phyloP scores from a whole-genome alignment of 2,797 vertebrate genomes.

The Dendrocincla fuliginosa region DNA sequence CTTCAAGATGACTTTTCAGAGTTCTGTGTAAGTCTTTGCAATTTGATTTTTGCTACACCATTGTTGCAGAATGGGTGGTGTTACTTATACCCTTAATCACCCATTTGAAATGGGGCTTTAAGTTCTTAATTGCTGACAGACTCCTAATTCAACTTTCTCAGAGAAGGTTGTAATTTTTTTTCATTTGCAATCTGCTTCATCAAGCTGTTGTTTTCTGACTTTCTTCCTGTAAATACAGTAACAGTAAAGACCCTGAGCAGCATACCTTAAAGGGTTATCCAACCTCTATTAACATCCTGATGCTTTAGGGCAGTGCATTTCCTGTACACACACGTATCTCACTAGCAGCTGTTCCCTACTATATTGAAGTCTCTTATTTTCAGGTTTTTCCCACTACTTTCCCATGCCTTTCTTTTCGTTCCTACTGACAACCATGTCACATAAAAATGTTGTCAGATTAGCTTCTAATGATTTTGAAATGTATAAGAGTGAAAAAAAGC shows the following conservation, averaged over 20 bases:
- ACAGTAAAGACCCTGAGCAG: background rate
- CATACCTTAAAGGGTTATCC: background rate
- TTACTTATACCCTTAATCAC: background rate
- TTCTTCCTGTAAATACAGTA: background rate
- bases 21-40: background rate
- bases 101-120: background rate
- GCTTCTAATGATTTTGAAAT: slow-evolving; percentile 38
- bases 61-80: background rate
- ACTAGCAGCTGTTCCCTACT: slow-evolving; percentile 22
- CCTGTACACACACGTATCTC: background rate
- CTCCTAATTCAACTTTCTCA: background rate
- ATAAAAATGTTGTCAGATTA: slow-evolving; percentile 28
- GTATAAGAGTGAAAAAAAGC: background rate
- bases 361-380: background rate
- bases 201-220: background rate
- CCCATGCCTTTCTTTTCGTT: slow-evolving; percentile 9
- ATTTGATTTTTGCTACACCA: background rate
- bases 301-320: background rate
- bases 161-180: background rate
- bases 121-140: background rate
- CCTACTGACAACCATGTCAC: slow-evolving; percentile 16
- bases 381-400: slow-evolving; percentile 26
- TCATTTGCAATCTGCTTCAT: background rate
- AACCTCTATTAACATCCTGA: background rate
- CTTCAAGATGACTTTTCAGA: background rate